Conservation (phyloP, 2,888 invertebrate genomes). For the Meandrusa payeni region DNA sequence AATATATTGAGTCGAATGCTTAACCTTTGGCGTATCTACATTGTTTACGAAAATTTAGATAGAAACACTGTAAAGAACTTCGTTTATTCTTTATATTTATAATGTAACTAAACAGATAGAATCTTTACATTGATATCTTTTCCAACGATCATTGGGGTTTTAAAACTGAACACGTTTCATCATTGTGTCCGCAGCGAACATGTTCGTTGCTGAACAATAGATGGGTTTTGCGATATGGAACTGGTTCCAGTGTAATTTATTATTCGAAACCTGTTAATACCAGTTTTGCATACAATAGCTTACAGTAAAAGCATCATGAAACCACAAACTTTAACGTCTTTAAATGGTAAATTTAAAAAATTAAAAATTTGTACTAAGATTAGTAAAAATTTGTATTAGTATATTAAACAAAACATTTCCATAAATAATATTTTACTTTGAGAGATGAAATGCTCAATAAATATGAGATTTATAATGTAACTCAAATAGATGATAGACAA, state of each 20-base stretch:
- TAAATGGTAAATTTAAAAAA: slow-evolving; percentile 32
- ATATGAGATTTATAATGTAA: no score
- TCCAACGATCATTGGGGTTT: slow-evolving; percentile 4
- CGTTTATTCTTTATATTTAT: no score
- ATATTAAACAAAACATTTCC: slow-evolving; percentile 17
- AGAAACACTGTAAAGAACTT: no score
- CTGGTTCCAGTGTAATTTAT: slow-evolving; percentile 36
- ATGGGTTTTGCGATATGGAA: slow-evolving; percentile 20
- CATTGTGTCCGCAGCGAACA: slow-evolving; percentile 13
- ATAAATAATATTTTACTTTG: no score
- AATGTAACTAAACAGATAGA: no score
- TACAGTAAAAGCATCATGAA: slow-evolving; percentile 21
- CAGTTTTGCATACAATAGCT: slow-evolving; percentile 30
- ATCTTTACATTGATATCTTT: no score
- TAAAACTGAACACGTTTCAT: slow-evolving; percentile 21
- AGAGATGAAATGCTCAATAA: no score
- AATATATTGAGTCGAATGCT: no score
- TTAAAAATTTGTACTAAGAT: no score
- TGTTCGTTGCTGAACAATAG: slow-evolving; percentile 7
- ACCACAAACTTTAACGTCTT: slow-evolving; percentile 26
- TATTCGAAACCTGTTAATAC: slow-evolving; percentile 38
- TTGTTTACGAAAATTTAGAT: no score
- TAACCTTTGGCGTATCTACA: no score
- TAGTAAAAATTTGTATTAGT: neutral
- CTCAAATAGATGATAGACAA: no score